Evolutionary conservation across 2,113 vertebrate genomes (phyloP).

Genomic region (Ammospiza caudacuta): DNA sequence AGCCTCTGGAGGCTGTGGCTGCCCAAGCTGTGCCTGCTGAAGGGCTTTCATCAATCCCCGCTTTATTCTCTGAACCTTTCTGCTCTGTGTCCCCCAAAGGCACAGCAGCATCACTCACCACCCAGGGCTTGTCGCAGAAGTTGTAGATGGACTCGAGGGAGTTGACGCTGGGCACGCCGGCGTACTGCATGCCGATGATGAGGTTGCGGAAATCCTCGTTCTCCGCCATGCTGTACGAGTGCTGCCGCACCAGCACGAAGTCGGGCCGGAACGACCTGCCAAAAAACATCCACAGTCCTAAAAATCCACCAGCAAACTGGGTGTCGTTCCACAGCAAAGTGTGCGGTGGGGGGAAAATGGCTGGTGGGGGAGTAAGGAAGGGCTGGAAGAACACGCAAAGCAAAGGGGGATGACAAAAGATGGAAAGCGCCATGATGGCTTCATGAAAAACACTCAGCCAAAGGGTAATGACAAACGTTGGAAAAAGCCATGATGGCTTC

Average conservation of each 20-base stretch:
- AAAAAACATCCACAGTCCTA: accelerated
- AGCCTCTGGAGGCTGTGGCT: background rate
- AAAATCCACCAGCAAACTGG: accelerated
- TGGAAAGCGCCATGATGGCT: background rate
- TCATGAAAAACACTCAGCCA: background rate
- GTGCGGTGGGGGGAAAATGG: background rate
- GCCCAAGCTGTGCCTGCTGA: background rate
- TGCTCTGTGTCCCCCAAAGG: background rate
- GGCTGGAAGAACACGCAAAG: background rate
- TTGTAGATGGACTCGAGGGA: constrained; percentile 95
- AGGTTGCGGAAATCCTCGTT: constrained; percentile 96
- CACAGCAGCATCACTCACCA: constrained; percentile 79
- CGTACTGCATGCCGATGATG: constrained; percentile 95
- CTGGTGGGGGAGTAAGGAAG: background rate
- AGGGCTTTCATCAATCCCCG: background rate
- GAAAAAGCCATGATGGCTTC: too few species aligned
- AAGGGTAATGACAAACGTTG: background rate
- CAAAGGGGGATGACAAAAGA: background rate
- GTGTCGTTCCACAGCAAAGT: background rate
- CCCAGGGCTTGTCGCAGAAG: constrained; percentile 98
- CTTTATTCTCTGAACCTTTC: background rate
- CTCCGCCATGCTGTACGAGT: constrained; percentile 96
- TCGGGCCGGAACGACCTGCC: constrained; percentile 93
- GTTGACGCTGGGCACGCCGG: constrained; percentile 91
- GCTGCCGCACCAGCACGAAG: constrained; percentile 94